Percentiles rank a stretch among this genome's conserved stretches.
Evolutionary conservation across 2,113 vertebrate species (phyloP).

Genomic region (Saccopteryx bilineata): DNA sequence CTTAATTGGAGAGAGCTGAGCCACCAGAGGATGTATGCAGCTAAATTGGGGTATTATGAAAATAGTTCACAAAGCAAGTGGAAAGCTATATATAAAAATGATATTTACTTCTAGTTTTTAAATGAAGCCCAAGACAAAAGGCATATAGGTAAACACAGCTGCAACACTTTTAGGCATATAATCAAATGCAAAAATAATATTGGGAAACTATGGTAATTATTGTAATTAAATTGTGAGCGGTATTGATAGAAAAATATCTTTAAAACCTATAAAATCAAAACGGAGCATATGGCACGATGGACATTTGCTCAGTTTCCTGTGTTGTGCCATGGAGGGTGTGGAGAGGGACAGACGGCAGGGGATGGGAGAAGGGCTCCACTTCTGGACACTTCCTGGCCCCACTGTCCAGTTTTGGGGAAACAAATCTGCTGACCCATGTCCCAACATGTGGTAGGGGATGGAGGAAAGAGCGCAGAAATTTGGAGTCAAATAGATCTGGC

Average conservation of each 20-base stretch:
- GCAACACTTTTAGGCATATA: conserved; percentile 90
- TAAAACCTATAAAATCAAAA: conserved; percentile 88
- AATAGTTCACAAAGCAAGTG: conserved; percentile 91
- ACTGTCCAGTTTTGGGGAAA: not conserved
- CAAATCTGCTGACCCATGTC: not conserved
- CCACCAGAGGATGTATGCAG: conserved; percentile 82
- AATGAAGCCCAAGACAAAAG: conserved; percentile 90
- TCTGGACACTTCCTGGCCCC: fast-evolving
- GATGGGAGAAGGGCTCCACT: fast-evolving
- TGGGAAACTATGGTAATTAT: conserved; percentile 92
- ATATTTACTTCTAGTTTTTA: conserved; percentile 90
- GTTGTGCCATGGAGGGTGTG: not conserved
- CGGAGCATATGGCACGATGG: conserved; percentile 67
- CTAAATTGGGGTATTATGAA: conserved; percentile 88
- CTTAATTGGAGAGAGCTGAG: conserved; percentile 82
- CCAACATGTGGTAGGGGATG: too few species aligned
- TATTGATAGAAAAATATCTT: conserved; percentile 91
- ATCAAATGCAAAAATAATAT: conserved; percentile 91
- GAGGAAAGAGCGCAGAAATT: fast-evolving
- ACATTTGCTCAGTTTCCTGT: conserved; percentile 63
- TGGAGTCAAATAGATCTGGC: fast-evolving
- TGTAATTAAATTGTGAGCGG: conserved; percentile 91
- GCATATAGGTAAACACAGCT: conserved; percentile 93
- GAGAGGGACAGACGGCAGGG: not conserved
- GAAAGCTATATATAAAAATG: conserved; percentile 91